Percentiles rank a stretch among this genome's conserved stretches.
These are phyloP conservation scores for Furnarius figulus DNA, from an alignment of 2,113 vertebrate genomes.

Conservation along the genomic window DNA sequence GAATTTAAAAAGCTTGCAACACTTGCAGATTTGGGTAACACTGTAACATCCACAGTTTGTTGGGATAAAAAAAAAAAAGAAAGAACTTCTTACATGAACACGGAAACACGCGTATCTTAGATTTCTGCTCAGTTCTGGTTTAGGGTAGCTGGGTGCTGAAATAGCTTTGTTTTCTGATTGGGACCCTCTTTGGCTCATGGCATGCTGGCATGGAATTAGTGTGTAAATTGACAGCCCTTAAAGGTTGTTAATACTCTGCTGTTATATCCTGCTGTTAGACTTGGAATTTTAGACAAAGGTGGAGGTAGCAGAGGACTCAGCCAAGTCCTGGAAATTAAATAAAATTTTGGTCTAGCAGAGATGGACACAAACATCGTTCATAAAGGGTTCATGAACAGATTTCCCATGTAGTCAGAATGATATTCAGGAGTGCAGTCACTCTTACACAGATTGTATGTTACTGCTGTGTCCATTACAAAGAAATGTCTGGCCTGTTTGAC, in stretches of 20 bases:
- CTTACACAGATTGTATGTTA: background rate
- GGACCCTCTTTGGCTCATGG: background rate
- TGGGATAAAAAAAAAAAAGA: background rate
- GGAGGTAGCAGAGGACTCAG: background rate
- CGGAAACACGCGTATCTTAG: background rate
- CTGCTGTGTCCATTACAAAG: background rate
- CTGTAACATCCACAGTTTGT: background rate
- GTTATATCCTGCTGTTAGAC: background rate
- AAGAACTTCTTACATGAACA: background rate
- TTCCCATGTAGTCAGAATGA: background rate
- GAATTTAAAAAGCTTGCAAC: background rate
- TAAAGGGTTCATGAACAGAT: background rate
- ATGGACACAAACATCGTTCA: background rate
- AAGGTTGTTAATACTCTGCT: background rate
- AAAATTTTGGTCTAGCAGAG: background rate
- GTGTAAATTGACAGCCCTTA: background rate
- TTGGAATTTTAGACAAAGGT: background rate
- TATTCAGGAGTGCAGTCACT: background rate
- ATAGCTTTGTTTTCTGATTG: background rate
- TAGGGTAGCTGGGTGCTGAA: background rate
- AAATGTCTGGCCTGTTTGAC: slow-evolving; percentile 30
- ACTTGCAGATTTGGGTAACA: background rate
- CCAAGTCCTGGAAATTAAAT: background rate
- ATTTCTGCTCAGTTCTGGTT: background rate
- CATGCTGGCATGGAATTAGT: background rate